Base-by-base conservation (phyloP, 2,797 vertebrate species). In the Trematomus bernacchii region DNA sequence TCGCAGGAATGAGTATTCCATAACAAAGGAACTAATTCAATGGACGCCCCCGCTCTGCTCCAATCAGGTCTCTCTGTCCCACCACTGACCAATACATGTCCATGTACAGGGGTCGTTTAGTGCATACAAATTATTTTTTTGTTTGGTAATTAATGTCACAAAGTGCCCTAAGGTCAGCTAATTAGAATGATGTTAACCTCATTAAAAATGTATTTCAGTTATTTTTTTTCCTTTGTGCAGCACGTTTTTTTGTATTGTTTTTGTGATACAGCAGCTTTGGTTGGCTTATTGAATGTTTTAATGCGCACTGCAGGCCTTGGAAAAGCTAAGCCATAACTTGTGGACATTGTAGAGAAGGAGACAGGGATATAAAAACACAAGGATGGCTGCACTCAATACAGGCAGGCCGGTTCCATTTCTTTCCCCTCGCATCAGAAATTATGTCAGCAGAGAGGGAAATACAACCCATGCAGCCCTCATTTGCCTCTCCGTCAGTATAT, bases 11-110 rank as follows among this genome's bases (percentile, higher is more conserved):
- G 72, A 84, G n/a, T 51, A 59, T 84, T 82, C 58, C 57, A 69
- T 52, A 85, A 91, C 77, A 90, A 82, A 85, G 79, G 80, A 82
- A 84, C 47, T 83, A 80, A 83, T 90, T 91, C 73, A 84, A 82
- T 66, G 44, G 58, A 85, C 80, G 54, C 82, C 85, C 87, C 66
- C 54, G 4, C 52, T 73, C 68, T 87, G 72, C 68, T 83, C 84
- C 87, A 91, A 90, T 87, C 83, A 83, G 59, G 76, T 61, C 69
- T 30, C 79, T 63, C 67, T 43, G 40, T 69, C 30, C 63, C n/a
- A 65, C 50, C 67, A 77, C 58, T 79, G 65, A 59, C 68, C 53
- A 48, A 57, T 44, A 43, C 43, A 48, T 10, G 23, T 43, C 50
- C n/a, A 53, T 60, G 64, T 44, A 64, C 50, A 73, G 40, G 51